A percentile compares a stretch with the other conserved stretches of the same genome.
These are phyloP conservation scores for Syrista parreyssii DNA, from an alignment of 2,888 invertebrate genomes.

Conservation along the genomic window DNA sequence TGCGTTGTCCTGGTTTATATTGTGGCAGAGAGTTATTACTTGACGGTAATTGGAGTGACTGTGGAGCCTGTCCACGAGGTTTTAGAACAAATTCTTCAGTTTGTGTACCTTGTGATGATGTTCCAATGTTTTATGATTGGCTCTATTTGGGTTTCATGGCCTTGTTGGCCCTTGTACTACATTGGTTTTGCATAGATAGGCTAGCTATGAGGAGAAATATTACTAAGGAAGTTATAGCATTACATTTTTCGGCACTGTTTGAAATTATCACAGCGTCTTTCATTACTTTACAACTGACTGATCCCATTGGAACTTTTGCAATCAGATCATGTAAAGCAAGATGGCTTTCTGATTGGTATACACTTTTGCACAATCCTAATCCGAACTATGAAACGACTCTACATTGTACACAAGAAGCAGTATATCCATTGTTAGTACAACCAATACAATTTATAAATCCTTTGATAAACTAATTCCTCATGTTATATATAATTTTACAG, in stretches of 20 bases:
- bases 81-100: constrained; percentile 81
- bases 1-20: constrained; percentile 82
- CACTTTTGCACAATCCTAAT: constrained; percentile 91
- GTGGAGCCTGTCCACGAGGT: constrained; percentile 89
- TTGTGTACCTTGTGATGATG: constrained; percentile 81
- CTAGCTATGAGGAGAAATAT: constrained; percentile 81
- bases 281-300: constrained; percentile 81
- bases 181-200: constrained; percentile 93
- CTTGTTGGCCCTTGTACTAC: constrained; percentile 85
- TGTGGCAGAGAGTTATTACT: constrained; percentile 79
- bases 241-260: constrained; percentile 85
- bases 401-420: constrained; percentile 97
- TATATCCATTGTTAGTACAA: constrained; percentile 90
- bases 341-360: constrained; percentile 95
- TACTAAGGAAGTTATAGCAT: constrained; percentile 78
- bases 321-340: constrained; percentile 84
- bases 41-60: constrained; percentile 81
- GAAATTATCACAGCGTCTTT: constrained; percentile 84
- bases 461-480: neutral
- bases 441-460: neutral
- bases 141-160: constrained; percentile 95
- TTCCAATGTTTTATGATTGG: constrained; percentile 89
- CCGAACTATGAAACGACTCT: constrained; percentile 90
- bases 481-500: constrained; percentile 66
- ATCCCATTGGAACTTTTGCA: constrained; percentile 82